Conservation (phyloP, 2,888 invertebrate genomes). For the Ligdia adustata region DNA sequence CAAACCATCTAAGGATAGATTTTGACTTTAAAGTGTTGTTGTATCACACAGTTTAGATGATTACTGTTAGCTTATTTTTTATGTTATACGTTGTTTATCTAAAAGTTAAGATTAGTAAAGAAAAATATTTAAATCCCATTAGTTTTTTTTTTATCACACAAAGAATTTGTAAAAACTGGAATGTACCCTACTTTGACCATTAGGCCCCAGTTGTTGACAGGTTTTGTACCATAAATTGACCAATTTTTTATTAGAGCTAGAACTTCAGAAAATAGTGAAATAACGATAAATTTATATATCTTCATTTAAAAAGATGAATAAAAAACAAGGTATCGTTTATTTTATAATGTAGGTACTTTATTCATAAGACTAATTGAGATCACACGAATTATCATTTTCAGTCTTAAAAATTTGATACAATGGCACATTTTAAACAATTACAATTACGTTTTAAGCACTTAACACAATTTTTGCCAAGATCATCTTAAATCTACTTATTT, state of each 20-base stretch:
- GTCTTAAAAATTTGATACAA: too few relatives aligned
- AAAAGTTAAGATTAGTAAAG: not conserved
- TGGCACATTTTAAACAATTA: too few relatives aligned
- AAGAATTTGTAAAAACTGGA: not conserved
- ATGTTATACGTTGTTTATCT: not conserved
- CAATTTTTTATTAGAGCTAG: not conserved
- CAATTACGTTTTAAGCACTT: too few relatives aligned
- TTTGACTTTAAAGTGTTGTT: not conserved
- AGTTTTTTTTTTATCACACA: not conserved
- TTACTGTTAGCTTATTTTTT: not conserved
- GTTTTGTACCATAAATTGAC: not conserved
- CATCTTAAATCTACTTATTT: too few relatives aligned
- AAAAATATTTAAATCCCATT: not conserved
- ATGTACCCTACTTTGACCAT: not conserved
- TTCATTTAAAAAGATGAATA: too few relatives aligned
- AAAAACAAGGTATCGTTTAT: too few relatives aligned
- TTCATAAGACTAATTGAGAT: too few relatives aligned
- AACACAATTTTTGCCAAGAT: too few relatives aligned
- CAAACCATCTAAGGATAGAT: not conserved
- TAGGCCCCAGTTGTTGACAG: not conserved
- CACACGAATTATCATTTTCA: too few relatives aligned
- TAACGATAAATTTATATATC: too few relatives aligned
- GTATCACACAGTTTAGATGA: not conserved
- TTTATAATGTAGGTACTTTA: too few relatives aligned
- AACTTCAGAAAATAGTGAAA: too few relatives aligned